Percentiles rank a stretch among this genome's conserved stretches.
Conservation (phyloP, 2,797 vertebrate genomes). For the Syngnathus rostellatus region DNA sequence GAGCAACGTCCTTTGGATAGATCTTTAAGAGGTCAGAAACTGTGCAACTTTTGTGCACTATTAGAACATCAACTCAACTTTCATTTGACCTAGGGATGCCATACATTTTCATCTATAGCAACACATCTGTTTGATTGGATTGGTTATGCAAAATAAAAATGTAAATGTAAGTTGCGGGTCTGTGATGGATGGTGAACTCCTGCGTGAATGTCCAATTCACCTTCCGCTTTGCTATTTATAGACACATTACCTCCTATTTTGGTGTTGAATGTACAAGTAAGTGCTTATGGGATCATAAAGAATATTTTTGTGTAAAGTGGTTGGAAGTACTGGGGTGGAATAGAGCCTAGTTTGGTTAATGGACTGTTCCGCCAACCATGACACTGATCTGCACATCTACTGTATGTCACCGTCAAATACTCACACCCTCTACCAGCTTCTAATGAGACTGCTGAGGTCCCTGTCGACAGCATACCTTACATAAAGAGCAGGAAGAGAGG, state of each 20-base stretch:
- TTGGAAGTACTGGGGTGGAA: background rate
- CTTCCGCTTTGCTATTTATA: background rate
- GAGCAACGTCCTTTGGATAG: background rate
- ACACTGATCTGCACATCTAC: conserved; percentile 37
- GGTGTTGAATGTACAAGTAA: background rate
- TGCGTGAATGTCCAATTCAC: background rate
- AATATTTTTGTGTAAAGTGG: background rate
- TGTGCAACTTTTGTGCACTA: background rate
- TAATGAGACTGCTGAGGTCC: conserved; percentile 38
- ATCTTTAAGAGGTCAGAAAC: background rate
- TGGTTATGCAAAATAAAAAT: conserved; percentile 2
- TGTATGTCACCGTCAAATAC: conserved; percentile 33
- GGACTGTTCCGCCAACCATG: conserved; percentile 30
- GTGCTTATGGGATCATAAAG: conserved; percentile 9
- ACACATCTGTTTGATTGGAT: background rate
- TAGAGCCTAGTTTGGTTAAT: conserved; percentile 29
- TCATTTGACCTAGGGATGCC: background rate
- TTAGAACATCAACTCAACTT: background rate
- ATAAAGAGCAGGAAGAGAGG: conserved; percentile 31
- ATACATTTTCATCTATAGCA: background rate
- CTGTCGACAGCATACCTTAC: conserved; percentile 58
- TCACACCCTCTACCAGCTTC: conserved; percentile 42
- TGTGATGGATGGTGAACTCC: conserved; percentile 1
- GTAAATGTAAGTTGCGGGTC: background rate
- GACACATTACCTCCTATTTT: conserved; percentile 1